Evolutionary conservation across 2,888 invertebrate species (phyloP).

Genomic region (Xanthorhoe designata): DNA sequence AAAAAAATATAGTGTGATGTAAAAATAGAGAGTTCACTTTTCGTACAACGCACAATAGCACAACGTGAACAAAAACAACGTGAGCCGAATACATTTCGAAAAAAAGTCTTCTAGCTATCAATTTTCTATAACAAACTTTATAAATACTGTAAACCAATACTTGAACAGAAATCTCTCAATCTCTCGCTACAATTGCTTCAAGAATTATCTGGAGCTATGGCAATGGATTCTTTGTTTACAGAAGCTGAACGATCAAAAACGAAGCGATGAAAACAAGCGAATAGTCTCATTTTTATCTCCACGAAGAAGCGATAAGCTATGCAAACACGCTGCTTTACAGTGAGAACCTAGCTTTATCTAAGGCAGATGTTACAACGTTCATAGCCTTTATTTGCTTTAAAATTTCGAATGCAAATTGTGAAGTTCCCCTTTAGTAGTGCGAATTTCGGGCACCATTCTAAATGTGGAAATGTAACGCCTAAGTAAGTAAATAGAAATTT

Average conservation of each 20-base stretch:
- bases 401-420: conserved; percentile 76
- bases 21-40: too few relatives aligned
- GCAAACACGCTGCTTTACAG: conserved; percentile 64
- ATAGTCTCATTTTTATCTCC: conserved; percentile 65
- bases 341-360: conserved; percentile 60
- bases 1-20: too few relatives aligned
- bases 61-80: too few relatives aligned
- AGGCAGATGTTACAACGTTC: conserved; percentile 60
- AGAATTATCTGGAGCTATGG: conserved; percentile 26
- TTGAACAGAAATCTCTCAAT: conserved; percentile 12
- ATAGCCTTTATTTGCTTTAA: conserved; percentile 67
- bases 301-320: conserved; percentile 52
- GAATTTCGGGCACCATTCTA: conserved; percentile 9
- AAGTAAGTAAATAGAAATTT: neutral
- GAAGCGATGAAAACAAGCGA: conserved; percentile 52
- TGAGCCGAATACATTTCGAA: too few relatives aligned
- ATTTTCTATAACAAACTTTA: neutral
- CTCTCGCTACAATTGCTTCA: conserved; percentile 17
- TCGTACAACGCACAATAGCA: too few relatives aligned
- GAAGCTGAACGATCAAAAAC: conserved; percentile 35
- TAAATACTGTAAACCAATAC: neutral
- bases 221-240: conserved; percentile 37
- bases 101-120: too few relatives aligned
- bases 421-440: conserved; percentile 57
- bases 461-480: conserved; percentile 9